A percentile compares a stretch with the other conserved stretches of the same genome.
phyloP scores from a whole-genome alignment of 2,888 invertebrate genomes.

The Folsomia manolachei region DNA sequence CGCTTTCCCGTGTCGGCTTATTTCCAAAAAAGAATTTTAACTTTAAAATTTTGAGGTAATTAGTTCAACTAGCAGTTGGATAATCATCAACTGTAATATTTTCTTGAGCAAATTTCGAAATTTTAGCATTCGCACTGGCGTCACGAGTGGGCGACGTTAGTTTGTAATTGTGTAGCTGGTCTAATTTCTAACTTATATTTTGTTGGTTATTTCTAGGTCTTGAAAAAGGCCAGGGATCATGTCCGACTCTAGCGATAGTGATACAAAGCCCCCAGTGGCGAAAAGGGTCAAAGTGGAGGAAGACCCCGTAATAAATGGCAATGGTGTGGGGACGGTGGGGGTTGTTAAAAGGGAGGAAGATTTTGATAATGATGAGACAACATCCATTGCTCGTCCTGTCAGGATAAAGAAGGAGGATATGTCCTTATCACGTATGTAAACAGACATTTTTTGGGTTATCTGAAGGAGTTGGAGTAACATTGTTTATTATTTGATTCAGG shows the following conservation, averaged over 20 bases:
- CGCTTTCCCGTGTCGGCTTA: too few relatives aligned
- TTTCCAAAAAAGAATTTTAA: too few relatives aligned
- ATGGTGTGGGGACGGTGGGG: background rate
- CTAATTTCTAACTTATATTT: too few relatives aligned
- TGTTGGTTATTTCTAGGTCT: too few relatives aligned
- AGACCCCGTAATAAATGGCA: background rate
- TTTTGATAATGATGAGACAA: background rate
- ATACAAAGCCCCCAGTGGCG: constrained; percentile 23
- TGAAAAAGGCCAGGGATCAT: too few relatives aligned
- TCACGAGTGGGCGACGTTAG: too few relatives aligned
- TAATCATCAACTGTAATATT: too few relatives aligned
- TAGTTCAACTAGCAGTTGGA: too few relatives aligned
- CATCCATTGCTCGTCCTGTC: background rate
- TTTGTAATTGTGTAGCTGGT: too few relatives aligned
- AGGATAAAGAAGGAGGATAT: constrained; percentile 13
- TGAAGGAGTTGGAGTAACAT: background rate
- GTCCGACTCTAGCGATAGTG: constrained; percentile 9
- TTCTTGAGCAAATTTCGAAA: too few relatives aligned
- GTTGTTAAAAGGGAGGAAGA: background rate
- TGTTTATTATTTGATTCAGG: constrained; percentile 53
- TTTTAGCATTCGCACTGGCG: too few relatives aligned
- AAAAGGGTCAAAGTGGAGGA: constrained; percentile 30
- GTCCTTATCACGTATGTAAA: constrained; percentile 11
- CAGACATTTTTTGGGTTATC: background rate
- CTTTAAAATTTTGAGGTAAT: too few relatives aligned